Evolutionary conservation across 2,888 invertebrate species (phyloP).

Genomic region (Brachyopa scutellaris): DNA sequence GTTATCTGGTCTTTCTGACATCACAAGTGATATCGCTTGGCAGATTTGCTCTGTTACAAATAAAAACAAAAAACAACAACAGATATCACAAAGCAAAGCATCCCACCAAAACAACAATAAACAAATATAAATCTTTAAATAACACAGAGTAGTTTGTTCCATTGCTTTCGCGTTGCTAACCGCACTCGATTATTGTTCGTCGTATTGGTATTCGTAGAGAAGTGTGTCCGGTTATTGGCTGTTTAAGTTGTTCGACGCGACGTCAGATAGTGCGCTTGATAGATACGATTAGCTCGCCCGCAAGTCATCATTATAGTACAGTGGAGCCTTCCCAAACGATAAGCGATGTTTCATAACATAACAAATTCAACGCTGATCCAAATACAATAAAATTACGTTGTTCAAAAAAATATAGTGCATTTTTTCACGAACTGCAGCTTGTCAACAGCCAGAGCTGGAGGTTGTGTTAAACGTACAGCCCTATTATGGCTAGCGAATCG

Average conservation of each 20-base stretch:
- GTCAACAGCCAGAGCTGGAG: too few relatives aligned
- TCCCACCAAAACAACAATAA: constrained; percentile 39
- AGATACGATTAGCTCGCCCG: background rate
- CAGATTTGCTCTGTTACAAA: constrained; percentile 23
- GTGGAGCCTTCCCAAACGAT: constrained; percentile 14
- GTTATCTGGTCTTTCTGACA: constrained; percentile 59
- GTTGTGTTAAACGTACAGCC: too few relatives aligned
- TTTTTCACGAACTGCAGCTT: background rate
- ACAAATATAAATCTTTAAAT: constrained; percentile 36
- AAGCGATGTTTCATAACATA: background rate
- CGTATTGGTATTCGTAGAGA: constrained; percentile 3
- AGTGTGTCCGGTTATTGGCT: constrained; percentile 22
- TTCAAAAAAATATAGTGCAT: background rate
- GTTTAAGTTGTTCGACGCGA: background rate
- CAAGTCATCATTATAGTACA: background rate
- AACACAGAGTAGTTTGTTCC: constrained; percentile 16
- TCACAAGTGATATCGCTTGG: constrained; percentile 28
- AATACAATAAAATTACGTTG: background rate
- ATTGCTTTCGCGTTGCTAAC: constrained; percentile 36
- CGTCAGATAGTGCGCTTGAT: background rate
- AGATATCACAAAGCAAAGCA: constrained; percentile 34
- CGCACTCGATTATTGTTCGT: constrained; percentile 24
- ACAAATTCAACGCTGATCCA: background rate
- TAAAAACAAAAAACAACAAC: constrained; percentile 22
- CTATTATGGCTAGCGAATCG: too few relatives aligned